These are phyloP conservation scores for Drosophila kuntzei DNA, from an alignment of 2,888 invertebrate genomes.

Conservation along the genomic window DNA sequence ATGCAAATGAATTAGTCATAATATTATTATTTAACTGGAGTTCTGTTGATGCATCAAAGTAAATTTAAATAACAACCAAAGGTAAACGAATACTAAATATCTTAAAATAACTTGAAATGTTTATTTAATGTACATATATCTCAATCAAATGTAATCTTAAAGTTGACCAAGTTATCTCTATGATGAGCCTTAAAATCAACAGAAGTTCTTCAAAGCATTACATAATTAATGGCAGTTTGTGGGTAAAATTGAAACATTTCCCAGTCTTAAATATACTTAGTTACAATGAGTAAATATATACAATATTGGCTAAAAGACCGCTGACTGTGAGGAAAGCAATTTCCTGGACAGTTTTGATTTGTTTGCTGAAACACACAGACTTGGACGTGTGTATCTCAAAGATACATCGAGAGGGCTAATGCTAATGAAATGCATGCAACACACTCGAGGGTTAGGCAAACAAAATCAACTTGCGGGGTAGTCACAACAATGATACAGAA, in stretches of 20 bases:
- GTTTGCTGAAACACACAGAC: slow-evolving; percentile 35
- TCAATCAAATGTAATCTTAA: too few relatives aligned
- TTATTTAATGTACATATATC: too few relatives aligned
- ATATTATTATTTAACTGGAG: slow-evolving; percentile 43
- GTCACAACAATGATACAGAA: slow-evolving; percentile 34
- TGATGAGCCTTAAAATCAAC: not conserved
- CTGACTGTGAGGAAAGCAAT: slow-evolving; percentile 40
- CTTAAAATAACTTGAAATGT: not conserved
- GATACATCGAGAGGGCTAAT: slow-evolving; percentile 49
- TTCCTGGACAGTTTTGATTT: slow-evolving; percentile 60
- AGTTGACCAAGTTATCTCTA: too few relatives aligned
- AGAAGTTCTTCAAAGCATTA: not conserved
- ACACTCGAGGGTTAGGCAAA: slow-evolving; percentile 49
- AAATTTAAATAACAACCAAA: slow-evolving; percentile 8
- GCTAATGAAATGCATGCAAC: slow-evolving; percentile 64
- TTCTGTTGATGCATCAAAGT: slow-evolving; percentile 38
- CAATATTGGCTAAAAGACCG: not conserved
- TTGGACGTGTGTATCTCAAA: slow-evolving; percentile 43
- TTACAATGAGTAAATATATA: slow-evolving; percentile 44
- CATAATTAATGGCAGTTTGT: not conserved
- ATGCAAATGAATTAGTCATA: slow-evolving; percentile 58
- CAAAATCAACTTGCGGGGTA: slow-evolving; percentile 42
- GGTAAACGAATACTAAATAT: not conserved
- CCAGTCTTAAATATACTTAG: slow-evolving; percentile 50
- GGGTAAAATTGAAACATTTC: slow-evolving; percentile 30